Conservation (phyloP, 2,113 vertebrate genomes). For the Ceyx melanurus region DNA sequence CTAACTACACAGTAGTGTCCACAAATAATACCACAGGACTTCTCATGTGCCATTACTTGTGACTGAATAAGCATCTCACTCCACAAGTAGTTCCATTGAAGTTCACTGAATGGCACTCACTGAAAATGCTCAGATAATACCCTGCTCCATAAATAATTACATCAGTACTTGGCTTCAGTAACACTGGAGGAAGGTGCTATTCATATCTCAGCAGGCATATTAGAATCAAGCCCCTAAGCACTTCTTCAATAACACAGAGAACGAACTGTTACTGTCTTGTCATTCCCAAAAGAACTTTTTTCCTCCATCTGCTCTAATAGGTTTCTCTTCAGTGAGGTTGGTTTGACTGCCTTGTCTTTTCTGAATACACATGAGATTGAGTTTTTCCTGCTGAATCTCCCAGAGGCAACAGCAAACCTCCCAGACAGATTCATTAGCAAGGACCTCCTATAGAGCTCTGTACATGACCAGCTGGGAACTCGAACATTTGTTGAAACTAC, state of each 20-base stretch:
- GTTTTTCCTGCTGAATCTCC: not conserved
- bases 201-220: not conserved
- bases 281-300: not conserved
- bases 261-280: not conserved
- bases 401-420: not conserved
- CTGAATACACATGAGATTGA: not conserved
- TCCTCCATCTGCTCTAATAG: not conserved
- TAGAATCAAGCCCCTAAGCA: not conserved
- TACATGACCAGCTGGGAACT: not conserved
- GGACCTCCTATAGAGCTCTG: not conserved
- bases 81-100: constrained; percentile 13
- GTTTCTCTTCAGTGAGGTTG: not conserved
- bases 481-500: not conserved
- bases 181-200: constrained; percentile 21
- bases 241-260: not conserved
- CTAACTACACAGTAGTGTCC: not conserved
- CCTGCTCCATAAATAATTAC: constrained; percentile 27
- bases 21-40: not conserved
- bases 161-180: constrained; percentile 12
- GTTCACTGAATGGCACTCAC: not conserved
- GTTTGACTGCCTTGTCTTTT: not conserved
- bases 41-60: not conserved
- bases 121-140: not conserved
- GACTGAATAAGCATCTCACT: constrained; percentile 10
- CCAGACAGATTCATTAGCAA: not conserved